Conservation (phyloP, 2,797 vertebrate species). For the Enteromius mattozi region DNA sequence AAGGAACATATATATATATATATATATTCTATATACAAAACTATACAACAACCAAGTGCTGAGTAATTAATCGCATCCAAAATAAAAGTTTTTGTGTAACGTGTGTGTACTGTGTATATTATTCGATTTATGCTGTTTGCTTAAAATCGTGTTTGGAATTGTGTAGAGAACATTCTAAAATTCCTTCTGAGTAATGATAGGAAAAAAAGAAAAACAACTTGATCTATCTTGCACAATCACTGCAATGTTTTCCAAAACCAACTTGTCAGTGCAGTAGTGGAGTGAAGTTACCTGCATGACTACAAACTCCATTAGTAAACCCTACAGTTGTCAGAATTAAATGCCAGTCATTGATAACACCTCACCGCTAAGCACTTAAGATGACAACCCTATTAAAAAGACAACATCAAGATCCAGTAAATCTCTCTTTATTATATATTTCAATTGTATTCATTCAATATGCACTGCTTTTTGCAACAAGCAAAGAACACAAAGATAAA, state of each 20-base stretch:
- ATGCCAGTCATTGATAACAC: too few species aligned
- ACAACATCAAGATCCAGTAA: slow-evolving; percentile 48
- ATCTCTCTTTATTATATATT: slow-evolving; percentile 58
- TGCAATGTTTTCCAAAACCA: background rate
- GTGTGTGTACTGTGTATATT: too few species aligned
- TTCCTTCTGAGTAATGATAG: background rate
- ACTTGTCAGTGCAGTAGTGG: background rate
- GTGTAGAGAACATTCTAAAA: background rate
- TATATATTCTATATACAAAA: too few species aligned
- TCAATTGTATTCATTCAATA: slow-evolving; percentile 60
- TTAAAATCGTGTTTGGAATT: background rate
- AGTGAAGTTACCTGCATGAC: background rate
- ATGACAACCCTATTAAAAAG: background rate
- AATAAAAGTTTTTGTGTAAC: too few species aligned
- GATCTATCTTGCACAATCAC: background rate
- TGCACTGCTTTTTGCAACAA: slow-evolving; percentile 57
- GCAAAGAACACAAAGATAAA: slow-evolving; percentile 53
- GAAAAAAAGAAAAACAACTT: background rate
- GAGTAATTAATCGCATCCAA: too few species aligned
- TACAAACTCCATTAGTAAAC: background rate
- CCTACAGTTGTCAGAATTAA: background rate
- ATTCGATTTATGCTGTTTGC: background rate
- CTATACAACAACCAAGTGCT: too few species aligned
- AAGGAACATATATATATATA: too few species aligned
- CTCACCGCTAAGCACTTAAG: background rate